Base-by-base conservation (phyloP, 2,797 vertebrate species). In the Halcyon badia region DNA sequence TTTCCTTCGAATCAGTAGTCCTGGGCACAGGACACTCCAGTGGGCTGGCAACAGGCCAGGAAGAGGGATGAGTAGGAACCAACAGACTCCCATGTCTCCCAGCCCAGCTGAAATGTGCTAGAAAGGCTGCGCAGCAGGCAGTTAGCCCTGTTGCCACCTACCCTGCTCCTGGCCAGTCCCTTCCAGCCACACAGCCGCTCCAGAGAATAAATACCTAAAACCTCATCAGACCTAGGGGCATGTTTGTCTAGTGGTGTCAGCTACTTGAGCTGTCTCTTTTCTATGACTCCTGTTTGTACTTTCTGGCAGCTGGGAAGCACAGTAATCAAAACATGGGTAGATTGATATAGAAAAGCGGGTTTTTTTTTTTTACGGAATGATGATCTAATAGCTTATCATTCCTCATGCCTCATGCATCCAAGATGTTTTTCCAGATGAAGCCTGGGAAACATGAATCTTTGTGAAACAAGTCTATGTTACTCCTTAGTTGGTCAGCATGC, bases 331-430 rank as follows among this genome's bases (percentile, higher is more conserved):
- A 94, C 81, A 95, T 0, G 72, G 52, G 20, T 39, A 92, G 37
- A 88, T 64, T 68, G 83, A 89, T 95, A 89, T 10, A 85, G 83
- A 95, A 87, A 89, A 95, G 83, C 80, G 49, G 26, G 49, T 9
- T 90, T 92, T 56, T 90, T 96, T 94, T 96, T 94, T 96, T 94
- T 71, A 89, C 77, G 79, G 56, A 58, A 0, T 94, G 75, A 87
- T 95, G 94, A 96, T 80, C 95, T 95, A 96, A 96, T 93, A 89
- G 75, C 95, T 95, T 96, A 90, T 97, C 91, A 89, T 95, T 95
- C 91, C 77, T 90, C 83, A 93, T 71, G 73, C 64, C 69, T 92
- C 87, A 83, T 89, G 78, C 78, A 90, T 89, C 81, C 95, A 93
- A 96, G 83, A 96, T 93, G 81, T 93, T 96, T 96, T 97, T 96